Base-by-base conservation (phyloP, 2,797 vertebrate genomes). In the Sebastes oblongus region DNA sequence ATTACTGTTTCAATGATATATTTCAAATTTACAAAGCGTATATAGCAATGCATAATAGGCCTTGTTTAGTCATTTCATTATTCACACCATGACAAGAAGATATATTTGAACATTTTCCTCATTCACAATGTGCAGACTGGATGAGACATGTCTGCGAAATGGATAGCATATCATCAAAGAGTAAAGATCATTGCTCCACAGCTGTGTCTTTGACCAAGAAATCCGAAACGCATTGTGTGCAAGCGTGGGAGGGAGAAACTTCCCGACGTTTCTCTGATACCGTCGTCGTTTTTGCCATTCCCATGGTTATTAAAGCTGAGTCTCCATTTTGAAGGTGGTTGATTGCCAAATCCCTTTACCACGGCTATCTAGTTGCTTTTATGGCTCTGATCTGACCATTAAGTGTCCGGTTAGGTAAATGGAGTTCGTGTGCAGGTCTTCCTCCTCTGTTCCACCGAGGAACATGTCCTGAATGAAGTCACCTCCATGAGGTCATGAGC, bases 381-480 rank as follows among this genome's bases (percentile, higher is more conserved):
- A 70, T 65, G 66, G 76, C 27, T 84, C 84, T 76, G 78, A 81
- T 88, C 66, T 69, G 75, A 78, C 81, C 81, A 29, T 73, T 65
- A 32, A 70, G 81, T 16, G 75, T 89, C 72, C 50, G 81, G 72
- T 88, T 82, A 75, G 86, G 87, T 89, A 30, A 85, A 87, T 14
- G 58, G 65, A 67, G 72, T 83, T 89, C 56, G 46, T 67, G 83
- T 52, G 67, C 67, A 84, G 77, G 81, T 85, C 76, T 61, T 83
- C 84, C 55, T 83, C 77, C 70, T 87, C 62, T 72, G 67, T 69
- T 86, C 84, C 83, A 66, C 61, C 14, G 66, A 85, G 86, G 86
- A 92, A 87, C 92, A 90, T 88, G 89, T 86, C 92, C 86, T 81
- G 83, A 89, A 81, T 94, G 92, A 94, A 91, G 92, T 95, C 94